A percentile compares a stretch with the other conserved stretches of the same genome.
These are phyloP conservation scores for Temnothorax rugatulus DNA, from an alignment of 2,888 invertebrate species.

Conservation along the genomic window DNA sequence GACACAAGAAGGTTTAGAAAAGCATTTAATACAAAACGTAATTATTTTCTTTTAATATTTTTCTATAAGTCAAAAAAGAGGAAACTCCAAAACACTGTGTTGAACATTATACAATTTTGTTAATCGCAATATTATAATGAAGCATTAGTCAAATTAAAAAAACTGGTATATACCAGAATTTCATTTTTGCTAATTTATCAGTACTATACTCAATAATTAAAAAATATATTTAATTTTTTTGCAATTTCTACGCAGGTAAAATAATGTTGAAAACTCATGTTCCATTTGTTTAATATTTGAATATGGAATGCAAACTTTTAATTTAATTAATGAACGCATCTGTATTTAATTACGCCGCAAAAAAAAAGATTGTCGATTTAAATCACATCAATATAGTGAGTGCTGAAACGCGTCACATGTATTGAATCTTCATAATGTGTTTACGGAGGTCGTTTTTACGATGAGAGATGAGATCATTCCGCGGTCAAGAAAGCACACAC, in stretches of 20 bases:
- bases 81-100: no score
- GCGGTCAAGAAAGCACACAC: no score
- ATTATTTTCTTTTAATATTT: not conserved
- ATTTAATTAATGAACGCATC: constrained; percentile 4
- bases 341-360: not conserved
- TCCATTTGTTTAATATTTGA: not conserved
- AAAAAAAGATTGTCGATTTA: not conserved
- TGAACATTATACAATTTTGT: not conserved
- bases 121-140: not conserved
- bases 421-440: not conserved
- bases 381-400: not conserved
- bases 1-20: not conserved
- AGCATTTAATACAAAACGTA: not conserved
- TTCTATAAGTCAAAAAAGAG: not conserved
- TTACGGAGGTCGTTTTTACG: not conserved
- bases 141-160: not conserved
- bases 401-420: not conserved
- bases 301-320: not conserved
- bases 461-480: not conserved
- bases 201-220: not conserved
- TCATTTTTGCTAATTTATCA: constrained; percentile 8
- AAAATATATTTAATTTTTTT: constrained; percentile 10
- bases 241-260: not conserved
- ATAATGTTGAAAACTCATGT: constrained; percentile 23
- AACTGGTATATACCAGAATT: not conserved